phyloP scores from a whole-genome alignment of 2,113 vertebrate genomes.

The Dicerorhinus sumatrensis region DNA sequence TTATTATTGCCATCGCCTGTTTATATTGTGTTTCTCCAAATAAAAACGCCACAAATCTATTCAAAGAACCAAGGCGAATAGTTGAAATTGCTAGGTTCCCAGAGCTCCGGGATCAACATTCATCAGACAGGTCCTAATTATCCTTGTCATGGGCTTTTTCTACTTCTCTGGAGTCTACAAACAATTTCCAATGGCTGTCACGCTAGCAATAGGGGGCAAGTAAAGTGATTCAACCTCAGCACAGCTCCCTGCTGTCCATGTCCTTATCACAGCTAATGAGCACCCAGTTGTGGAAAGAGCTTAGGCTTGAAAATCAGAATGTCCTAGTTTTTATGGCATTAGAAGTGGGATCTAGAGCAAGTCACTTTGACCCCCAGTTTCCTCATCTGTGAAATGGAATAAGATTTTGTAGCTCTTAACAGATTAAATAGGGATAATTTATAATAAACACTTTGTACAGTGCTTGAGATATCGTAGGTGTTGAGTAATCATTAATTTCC shows the following conservation, averaged over 20 bases:
- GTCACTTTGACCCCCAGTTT: neutral
- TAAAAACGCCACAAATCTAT: slow-evolving; percentile 38
- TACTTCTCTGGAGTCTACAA: neutral
- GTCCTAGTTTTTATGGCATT: neutral
- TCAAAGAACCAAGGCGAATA: neutral
- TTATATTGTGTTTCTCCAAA: neutral
- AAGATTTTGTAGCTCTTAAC: neutral
- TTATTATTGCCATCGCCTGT: neutral
- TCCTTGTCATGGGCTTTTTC: slow-evolving; percentile 23
- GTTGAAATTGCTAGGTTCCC: slow-evolving; percentile 20
- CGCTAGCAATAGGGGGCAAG: neutral
- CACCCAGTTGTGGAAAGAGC: neutral
- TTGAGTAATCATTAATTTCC: neutral
- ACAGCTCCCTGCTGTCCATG: neutral
- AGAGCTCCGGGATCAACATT: slow-evolving; percentile 24
- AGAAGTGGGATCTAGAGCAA: neutral
- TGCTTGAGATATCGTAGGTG: neutral
- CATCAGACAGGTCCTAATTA: slow-evolving; percentile 41
- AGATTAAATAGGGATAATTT: neutral
- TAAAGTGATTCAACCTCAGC: neutral
- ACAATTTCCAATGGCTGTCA: slow-evolving; percentile 41
- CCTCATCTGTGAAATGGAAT: slow-evolving; percentile 1
- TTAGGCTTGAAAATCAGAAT: neutral
- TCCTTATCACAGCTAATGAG: slow-evolving; percentile 5
- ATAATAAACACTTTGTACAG: neutral